A percentile compares a stretch with the other conserved stretches of the same genome.
Evolutionary conservation across 2,888 invertebrate genomes (phyloP).

Genomic region (Monoplex corrugatus): DNA sequence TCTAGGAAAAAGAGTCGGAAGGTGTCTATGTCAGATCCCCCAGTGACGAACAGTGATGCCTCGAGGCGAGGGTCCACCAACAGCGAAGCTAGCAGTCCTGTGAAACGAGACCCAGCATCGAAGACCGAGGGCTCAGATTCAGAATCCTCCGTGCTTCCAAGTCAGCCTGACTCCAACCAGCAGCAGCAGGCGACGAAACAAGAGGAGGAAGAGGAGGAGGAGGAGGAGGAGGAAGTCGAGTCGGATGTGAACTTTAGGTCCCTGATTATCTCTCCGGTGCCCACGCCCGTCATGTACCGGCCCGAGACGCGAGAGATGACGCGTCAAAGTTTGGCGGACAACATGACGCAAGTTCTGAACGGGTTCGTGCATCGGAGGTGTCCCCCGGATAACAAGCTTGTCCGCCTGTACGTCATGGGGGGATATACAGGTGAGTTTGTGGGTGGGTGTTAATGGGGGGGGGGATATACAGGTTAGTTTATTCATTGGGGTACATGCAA

Average conservation of each 20-base stretch:
- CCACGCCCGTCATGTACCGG: constrained; percentile 69
- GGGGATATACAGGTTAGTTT: no score
- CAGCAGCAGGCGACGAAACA: neutral
- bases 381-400: constrained; percentile 64
- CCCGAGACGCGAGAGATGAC: constrained; percentile 72
- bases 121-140: neutral
- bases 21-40: constrained; percentile 31
- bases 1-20: constrained; percentile 29
- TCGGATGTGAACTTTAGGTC: constrained; percentile 61
- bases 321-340: constrained; percentile 63
- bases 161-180: neutral
- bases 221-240: constrained; percentile 28
- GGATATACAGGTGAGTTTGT: constrained; percentile 73
- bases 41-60: neutral
- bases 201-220: neutral
- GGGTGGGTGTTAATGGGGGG: no score
- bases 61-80: neutral
- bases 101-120: neutral
- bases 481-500: no score
- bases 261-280: constrained; percentile 70
- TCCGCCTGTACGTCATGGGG: constrained; percentile 70
- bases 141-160: neutral
- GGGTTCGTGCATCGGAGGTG: constrained; percentile 70
- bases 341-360: constrained; percentile 66
- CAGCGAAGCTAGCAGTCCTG: neutral